Conservation (phyloP, 2,888 invertebrate genomes). For the Agrotis puta region DNA sequence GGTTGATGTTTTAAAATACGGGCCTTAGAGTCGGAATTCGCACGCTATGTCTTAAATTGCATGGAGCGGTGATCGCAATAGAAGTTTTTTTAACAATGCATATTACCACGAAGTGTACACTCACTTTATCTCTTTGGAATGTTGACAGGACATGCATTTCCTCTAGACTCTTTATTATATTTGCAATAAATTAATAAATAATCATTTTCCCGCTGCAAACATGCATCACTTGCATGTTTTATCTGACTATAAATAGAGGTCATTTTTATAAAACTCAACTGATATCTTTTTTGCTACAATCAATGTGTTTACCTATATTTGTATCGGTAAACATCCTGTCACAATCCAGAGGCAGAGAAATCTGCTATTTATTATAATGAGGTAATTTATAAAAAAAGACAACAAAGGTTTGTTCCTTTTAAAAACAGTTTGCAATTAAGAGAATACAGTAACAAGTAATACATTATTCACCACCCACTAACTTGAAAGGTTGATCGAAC, state of each 20-base stretch:
- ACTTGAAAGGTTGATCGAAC: constrained; percentile 2
- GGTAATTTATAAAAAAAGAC: not conserved
- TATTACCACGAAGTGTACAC: too few species aligned
- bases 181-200: constrained; percentile 1
- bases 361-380: too few species aligned
- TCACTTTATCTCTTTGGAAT: not conserved
- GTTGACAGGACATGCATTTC: constrained; percentile 33
- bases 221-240: not conserved
- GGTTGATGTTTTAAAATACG: too few species aligned
- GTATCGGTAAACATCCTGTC: not conserved
- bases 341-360: constrained; percentile 3
- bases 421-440: not conserved
- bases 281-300: not conserved
- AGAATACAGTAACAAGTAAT: too few species aligned
- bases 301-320: not conserved
- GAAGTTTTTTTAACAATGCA: too few species aligned
- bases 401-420: not conserved
- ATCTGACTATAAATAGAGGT: constrained; percentile 10
- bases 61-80: too few species aligned
- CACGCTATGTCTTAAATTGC: too few species aligned
- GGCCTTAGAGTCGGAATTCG: too few species aligned
- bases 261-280: not conserved
- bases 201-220: not conserved
- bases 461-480: too few species aligned
- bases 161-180: constrained; percentile 20